Percentiles rank a stretch among this genome's conserved stretches.
Conservation (phyloP, 2,113 vertebrate species). For the Sylvilagus bachmani region DNA sequence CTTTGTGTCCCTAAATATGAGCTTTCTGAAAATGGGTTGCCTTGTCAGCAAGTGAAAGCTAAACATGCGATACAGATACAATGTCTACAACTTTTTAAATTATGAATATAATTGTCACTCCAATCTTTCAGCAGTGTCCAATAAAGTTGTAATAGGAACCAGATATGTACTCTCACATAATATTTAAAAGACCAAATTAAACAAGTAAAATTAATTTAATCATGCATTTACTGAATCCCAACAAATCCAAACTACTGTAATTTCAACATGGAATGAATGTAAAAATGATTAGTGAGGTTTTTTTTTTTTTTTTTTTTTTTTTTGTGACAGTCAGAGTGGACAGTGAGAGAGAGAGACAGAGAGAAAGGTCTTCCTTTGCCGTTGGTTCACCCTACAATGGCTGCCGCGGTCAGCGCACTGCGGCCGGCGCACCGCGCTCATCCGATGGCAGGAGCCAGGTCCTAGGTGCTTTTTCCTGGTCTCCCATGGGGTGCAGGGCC, state of each 20-base stretch:
- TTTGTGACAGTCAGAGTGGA: too few relatives aligned
- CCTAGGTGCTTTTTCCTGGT: too few relatives aligned
- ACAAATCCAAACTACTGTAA: slow-evolving; percentile 1
- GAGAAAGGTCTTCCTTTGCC: too few relatives aligned
- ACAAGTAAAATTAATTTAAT: neutral
- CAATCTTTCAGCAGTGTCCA: neutral
- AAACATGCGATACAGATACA: neutral
- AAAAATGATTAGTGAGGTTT: neutral
- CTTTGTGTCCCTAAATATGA: neutral
- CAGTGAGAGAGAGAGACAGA: too few relatives aligned
- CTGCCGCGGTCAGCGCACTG: too few relatives aligned
- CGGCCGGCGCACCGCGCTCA: too few relatives aligned
- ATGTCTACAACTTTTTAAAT: neutral
- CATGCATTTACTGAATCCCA: neutral
- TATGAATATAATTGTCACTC: neutral
- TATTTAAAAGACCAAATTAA: neutral
- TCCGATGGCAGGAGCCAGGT: too few relatives aligned
- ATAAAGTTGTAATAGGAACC: neutral
- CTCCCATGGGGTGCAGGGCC: too few relatives aligned
- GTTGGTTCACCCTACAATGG: too few relatives aligned
- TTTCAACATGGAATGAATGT: slow-evolving; percentile 2
- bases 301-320: too few relatives aligned
- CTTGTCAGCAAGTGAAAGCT: neutral
- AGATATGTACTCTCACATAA: neutral
- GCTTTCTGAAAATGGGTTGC: neutral